Conservation (phyloP, 2,113 vertebrate species). For the Pelodiscus sinensis region DNA sequence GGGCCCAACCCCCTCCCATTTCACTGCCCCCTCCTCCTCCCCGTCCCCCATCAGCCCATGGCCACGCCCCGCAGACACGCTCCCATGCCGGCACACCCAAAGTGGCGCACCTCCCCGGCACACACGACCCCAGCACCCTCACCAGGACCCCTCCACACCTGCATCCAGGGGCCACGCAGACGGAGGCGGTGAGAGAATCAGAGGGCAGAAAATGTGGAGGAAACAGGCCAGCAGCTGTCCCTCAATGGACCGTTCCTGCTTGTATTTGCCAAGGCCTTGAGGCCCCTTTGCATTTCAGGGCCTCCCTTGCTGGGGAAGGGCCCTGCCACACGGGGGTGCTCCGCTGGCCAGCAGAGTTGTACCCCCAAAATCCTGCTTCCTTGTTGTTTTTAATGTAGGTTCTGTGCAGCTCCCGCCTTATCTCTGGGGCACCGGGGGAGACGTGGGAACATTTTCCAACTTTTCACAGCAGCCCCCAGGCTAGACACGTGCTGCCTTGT, state of each 20-base stretch:
- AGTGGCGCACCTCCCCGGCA: not conserved
- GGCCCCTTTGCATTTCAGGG: not conserved
- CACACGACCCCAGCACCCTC: not conserved
- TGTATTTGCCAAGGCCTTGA: no score
- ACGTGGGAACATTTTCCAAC: not conserved
- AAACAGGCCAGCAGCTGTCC: not conserved
- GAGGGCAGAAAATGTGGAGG: not conserved
- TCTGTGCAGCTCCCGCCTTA: not conserved
- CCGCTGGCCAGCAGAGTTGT: not conserved
- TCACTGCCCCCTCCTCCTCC: not conserved
- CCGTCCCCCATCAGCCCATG: no score
- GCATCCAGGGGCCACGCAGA: not conserved
- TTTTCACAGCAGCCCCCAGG: not conserved
- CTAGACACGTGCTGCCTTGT: not conserved
- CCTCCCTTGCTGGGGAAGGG: not conserved
- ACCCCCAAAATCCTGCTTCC: not conserved
- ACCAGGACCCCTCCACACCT: not conserved
- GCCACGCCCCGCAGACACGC: not conserved
- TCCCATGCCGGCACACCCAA: not conserved
- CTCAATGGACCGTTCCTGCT: not conserved
- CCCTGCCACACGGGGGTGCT: not conserved
- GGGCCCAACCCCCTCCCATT: not conserved
- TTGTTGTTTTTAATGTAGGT: not conserved
- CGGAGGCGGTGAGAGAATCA: not conserved
- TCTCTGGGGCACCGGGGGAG: not conserved